Conservation (phyloP, 2,797 vertebrate genomes). For the Remorina albescens region DNA sequence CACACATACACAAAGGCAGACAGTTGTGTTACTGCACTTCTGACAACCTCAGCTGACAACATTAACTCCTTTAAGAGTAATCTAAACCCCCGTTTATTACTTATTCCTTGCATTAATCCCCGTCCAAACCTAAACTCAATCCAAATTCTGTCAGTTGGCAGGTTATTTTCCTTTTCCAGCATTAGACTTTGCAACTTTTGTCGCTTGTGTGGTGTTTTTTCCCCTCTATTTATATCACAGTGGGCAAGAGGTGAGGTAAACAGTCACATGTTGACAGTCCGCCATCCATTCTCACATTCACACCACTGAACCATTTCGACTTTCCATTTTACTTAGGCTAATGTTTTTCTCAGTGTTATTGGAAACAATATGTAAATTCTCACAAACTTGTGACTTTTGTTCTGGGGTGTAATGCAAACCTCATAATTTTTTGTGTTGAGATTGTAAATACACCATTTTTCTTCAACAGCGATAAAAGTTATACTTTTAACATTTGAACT, state of each 20-base stretch:
- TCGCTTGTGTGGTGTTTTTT: conserved; percentile 10
- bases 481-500: too few relatives aligned
- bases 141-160: conserved; percentile 62
- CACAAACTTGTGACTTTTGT: neutral
- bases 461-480: neutral
- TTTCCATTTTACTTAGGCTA: neutral
- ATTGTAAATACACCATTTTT: neutral
- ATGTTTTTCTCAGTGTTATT: neutral
- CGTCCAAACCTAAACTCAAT: conserved; percentile 61
- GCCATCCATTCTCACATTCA: neutral
- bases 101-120: conserved; percentile 68
- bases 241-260: neutral
- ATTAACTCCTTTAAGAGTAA: conserved; percentile 42
- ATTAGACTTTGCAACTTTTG: conserved; percentile 24
- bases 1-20: conserved; percentile 13
- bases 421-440: neutral
- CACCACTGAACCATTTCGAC: neutral
- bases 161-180: conserved; percentile 53
- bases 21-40: conserved; percentile 24
- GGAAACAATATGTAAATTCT: neutral
- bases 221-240: conserved; percentile 25
- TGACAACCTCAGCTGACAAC: conserved; percentile 39
- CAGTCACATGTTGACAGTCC: neutral
- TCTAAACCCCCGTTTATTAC: conserved; percentile 51
- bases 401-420: neutral